A percentile compares a stretch with the other conserved stretches of the same genome.
Conservation (phyloP, 2,888 invertebrate genomes). For the Cryptophagus acutangulus region DNA sequence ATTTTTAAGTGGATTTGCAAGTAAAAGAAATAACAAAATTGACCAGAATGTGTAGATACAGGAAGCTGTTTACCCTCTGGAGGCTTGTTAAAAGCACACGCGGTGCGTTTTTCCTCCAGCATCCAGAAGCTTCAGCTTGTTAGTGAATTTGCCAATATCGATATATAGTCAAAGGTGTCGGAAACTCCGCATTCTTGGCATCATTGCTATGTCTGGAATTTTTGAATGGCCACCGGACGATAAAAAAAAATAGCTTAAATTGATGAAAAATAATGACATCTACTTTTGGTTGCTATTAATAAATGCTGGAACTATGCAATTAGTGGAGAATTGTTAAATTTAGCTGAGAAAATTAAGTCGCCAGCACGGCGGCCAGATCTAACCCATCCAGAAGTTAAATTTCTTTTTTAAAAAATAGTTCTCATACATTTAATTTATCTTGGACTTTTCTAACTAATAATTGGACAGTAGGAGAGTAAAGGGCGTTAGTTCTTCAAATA, state of each 20-base stretch:
- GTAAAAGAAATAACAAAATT: background rate
- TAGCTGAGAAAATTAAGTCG: too few relatives aligned
- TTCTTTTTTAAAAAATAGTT: too few relatives aligned
- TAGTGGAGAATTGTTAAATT: too few relatives aligned
- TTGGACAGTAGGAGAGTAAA: too few relatives aligned
- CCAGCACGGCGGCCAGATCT: too few relatives aligned
- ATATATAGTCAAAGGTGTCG: conserved; percentile 25
- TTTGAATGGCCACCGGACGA: conserved; percentile 19
- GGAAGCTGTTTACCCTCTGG: conserved; percentile 10
- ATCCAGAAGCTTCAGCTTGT: conserved; percentile 23
- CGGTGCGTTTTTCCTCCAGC: background rate
- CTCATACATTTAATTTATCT: background rate
- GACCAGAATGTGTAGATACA: conserved; percentile 1
- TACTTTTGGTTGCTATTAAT: too few relatives aligned
- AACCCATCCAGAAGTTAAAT: too few relatives aligned
- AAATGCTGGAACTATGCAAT: too few relatives aligned
- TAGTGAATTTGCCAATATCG: conserved; percentile 27
- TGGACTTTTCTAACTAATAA: conserved; percentile 6
- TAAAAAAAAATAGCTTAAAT: conserved; percentile 25
- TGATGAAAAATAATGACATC: too few relatives aligned
- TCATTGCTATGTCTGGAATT: conserved; percentile 20
- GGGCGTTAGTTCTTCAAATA: too few relatives aligned
- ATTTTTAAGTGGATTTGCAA: conserved; percentile 2
- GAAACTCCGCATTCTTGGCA: conserved; percentile 22
- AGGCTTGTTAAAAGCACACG: conserved; percentile 3